phyloP scores from a whole-genome alignment of 2,797 vertebrate species.

The Clarias platycephalus region DNA sequence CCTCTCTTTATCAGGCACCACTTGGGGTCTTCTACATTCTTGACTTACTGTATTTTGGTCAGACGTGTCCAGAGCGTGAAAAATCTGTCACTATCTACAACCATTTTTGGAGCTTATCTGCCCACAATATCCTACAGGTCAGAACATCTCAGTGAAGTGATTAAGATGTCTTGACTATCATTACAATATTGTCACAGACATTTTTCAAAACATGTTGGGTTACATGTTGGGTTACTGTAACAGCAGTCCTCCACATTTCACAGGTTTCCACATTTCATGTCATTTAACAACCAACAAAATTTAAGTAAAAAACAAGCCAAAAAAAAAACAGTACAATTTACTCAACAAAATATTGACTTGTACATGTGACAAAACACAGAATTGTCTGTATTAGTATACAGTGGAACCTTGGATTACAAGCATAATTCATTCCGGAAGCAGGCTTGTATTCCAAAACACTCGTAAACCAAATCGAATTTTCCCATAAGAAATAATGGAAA shows the following conservation, averaged over 20 bases:
- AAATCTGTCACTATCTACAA: constrained; percentile 53
- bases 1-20: constrained; percentile 61
- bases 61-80: constrained; percentile 54
- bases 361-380: neutral
- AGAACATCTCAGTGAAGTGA: no score
- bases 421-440: no score
- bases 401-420: no score
- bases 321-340: neutral
- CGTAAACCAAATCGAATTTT: no score
- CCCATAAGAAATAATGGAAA: no score
- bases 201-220: no score
- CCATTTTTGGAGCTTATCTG: constrained; percentile 66
- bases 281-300: neutral
- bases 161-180: no score
- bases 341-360: neutral
- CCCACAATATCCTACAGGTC: constrained; percentile 51
- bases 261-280: neutral
- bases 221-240: no score
- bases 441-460: no score
- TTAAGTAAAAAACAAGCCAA: neutral
- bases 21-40: constrained; percentile 70
- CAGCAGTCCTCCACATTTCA: no score
- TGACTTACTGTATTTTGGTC: constrained; percentile 66
- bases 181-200: no score
- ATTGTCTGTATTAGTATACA: no score